phyloP scores from a whole-genome alignment of 2,797 vertebrate species.

The Poeciliopsis presidionis region DNA sequence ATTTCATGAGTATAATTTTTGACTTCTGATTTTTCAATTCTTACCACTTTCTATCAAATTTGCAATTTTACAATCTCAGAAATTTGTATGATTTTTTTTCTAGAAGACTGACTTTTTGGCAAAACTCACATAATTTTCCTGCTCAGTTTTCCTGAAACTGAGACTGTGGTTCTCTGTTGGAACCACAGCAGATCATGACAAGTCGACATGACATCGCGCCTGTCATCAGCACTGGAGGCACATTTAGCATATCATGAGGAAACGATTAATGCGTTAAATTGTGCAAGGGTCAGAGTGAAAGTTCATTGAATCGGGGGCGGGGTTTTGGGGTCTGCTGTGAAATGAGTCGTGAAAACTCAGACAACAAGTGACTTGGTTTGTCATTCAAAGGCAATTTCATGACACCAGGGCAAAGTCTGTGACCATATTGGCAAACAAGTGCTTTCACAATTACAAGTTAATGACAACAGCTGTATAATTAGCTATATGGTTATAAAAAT shows the following conservation, averaged over 20 bases:
- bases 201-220: background rate
- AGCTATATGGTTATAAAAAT: conserved; percentile 9
- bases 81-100: background rate
- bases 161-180: background rate
- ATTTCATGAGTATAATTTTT: background rate
- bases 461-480: background rate
- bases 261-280: background rate
- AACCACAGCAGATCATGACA: background rate
- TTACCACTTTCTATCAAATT: background rate
- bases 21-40: too few species aligned
- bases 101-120: too few species aligned
- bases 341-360: conserved; percentile 8
- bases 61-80: too few species aligned
- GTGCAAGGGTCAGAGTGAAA: background rate
- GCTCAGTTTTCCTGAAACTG: background rate
- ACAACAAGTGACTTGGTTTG: conserved; percentile 7
- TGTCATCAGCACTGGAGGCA: background rate
- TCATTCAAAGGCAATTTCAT: conserved; percentile 9
- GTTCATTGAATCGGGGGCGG: background rate
- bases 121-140: background rate
- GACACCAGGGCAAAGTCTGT: background rate
- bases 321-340: background rate
- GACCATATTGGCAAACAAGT: conserved; percentile 10
- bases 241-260: background rate
- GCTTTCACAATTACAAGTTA: conserved; percentile 4